These are phyloP conservation scores for Plotosus lineatus DNA, from an alignment of 2,113 vertebrate species.

Conservation along the genomic window DNA sequence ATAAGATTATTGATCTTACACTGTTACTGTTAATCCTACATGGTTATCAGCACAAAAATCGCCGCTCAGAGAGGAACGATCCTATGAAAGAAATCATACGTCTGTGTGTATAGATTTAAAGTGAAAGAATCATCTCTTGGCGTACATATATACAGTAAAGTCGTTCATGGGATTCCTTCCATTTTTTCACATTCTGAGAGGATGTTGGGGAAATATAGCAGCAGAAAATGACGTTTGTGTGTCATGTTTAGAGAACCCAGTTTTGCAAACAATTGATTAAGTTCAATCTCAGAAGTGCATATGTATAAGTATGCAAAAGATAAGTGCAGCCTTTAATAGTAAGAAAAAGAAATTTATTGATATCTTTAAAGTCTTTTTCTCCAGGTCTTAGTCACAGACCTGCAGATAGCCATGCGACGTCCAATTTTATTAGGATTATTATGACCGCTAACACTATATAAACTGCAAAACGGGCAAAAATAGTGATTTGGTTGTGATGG, in stretches of 20 bases:
- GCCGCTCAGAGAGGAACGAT: neutral
- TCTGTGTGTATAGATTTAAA: neutral
- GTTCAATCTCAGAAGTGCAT: neutral
- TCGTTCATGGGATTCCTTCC: neutral
- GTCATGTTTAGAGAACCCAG: neutral
- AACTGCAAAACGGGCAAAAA: neutral
- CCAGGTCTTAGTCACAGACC: neutral
- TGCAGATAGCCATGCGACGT: neutral
- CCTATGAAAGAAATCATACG: neutral
- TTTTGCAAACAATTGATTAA: neutral
- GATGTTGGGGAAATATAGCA: neutral
- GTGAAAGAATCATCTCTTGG: neutral
- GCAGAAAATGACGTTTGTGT: neutral
- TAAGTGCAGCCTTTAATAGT: neutral
- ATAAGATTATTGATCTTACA: no score
- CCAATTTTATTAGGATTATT: neutral
- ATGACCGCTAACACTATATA: neutral
- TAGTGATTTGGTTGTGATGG: neutral
- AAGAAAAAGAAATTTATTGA: neutral
- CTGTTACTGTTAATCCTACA: neutral
- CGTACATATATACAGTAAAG: neutral
- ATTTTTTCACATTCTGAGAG: neutral
- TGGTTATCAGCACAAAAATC: neutral
- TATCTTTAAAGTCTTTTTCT: neutral
- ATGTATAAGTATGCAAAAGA: neutral